A percentile compares a stretch with the other conserved stretches of the same genome.
These are phyloP conservation scores for Falco berigora DNA, from an alignment of 2,797 vertebrate species.

Conservation along the genomic window DNA sequence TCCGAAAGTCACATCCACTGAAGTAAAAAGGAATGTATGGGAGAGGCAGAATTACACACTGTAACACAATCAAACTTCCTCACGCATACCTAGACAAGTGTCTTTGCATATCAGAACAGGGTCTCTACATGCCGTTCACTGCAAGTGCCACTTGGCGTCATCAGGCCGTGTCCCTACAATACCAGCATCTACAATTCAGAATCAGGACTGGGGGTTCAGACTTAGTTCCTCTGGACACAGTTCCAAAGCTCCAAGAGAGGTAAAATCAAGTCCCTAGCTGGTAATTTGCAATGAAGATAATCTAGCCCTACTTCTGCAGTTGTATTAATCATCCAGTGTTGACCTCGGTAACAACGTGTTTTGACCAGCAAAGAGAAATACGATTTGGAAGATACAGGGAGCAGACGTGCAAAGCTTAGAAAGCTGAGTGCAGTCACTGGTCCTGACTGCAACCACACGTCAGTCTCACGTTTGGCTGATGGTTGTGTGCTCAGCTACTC, in stretches of 20 bases:
- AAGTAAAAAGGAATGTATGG: neutral
- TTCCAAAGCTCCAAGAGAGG: neutral
- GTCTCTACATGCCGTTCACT: neutral
- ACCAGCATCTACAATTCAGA: accelerated
- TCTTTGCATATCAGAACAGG: neutral
- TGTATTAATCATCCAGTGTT: neutral
- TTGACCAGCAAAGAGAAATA: neutral
- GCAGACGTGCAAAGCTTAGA: neutral
- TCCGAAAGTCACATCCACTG: neutral
- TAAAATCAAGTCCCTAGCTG: neutral
- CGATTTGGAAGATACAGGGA: neutral
- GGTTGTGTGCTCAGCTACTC: neutral
- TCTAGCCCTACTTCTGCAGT: neutral
- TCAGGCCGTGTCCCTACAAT: neutral
- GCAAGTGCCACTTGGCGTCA: neutral
- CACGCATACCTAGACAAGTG: neutral
- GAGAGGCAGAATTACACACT: neutral
- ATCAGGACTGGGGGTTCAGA: neutral
- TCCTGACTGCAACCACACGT: neutral
- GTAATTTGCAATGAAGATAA: neutral
- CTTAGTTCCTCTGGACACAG: neutral
- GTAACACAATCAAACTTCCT: neutral
- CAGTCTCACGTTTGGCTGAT: neutral
- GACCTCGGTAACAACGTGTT: neutral
- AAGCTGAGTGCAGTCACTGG: neutral